Evolutionary conservation across 92 coral and sea anemone species (phyloP), one percentile per base, ranked within the genome.

Genomic region (Parazoanthus darwini): DNA sequence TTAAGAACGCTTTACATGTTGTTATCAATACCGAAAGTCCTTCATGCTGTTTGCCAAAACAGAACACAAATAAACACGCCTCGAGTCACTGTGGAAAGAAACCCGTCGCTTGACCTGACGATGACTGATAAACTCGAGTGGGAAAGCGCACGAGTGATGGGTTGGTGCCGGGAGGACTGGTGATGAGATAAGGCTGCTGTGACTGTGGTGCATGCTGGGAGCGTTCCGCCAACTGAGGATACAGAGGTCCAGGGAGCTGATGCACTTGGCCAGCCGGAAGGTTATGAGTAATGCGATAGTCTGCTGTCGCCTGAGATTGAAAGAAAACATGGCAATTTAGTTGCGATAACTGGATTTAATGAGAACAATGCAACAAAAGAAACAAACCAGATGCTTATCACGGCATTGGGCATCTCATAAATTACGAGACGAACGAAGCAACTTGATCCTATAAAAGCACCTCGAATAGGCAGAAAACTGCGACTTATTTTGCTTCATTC

Each of bases 61-160:
- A 29, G 75, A 84, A 84, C 79, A 71, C 78, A 84, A 84, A 2
- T 13, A 36, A 43, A 84, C 77, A 82, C 38, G 42, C 66, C 0
- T n/a, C 25, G 78, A 8, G 42, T 84, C 78, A 84, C 42, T 84
- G 87, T 18, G 77, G 87, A 84, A 84, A 84, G 87, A 70, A 84
- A 51, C 87, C 44, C 13, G 87, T 84, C 43, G 87, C 29, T 71
- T 84, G 87, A 7, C 78, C 78, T 25, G 87, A 72, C 11, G 87
- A 63, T 9, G 85, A 84, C 66, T 84, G 87, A 70, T 84, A 84
- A 48, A 79, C 67, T 15, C 82, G 82, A 20, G 36, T 51, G 7
- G 87, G 87, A 46, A 84, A 84, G 22, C 87, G 87, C 8, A 84
- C 87, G 44, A 84, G 87, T 7, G 87, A 84, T 9, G 87, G 87